Conservation (phyloP, 2,797 vertebrate genomes). For the Centropyge bicolor region DNA sequence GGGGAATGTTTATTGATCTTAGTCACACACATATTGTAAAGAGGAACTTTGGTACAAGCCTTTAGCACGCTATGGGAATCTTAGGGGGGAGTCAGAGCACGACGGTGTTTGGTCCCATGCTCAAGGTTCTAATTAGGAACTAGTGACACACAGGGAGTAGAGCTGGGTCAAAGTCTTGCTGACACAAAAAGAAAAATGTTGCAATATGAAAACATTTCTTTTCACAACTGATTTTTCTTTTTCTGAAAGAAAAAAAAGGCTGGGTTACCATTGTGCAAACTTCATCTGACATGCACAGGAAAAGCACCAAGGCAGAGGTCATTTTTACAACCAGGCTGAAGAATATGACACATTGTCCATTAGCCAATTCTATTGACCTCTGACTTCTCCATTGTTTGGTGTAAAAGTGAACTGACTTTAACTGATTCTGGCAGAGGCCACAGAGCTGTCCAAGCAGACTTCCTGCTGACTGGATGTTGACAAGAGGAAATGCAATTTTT, state of each 20-base stretch:
- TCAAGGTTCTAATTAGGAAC: conserved; percentile 39
- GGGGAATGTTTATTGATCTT: conserved; percentile 90
- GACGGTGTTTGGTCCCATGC: conserved; percentile 45
- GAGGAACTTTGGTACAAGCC: conserved; percentile 85
- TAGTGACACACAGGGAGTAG: conserved; percentile 29
- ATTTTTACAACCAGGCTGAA: conserved; percentile 56
- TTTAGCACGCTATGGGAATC: conserved; percentile 88
- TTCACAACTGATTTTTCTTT: background rate
- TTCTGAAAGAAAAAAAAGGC: background rate
- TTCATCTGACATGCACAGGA: conserved; percentile 41
- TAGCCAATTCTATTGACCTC: conserved; percentile 58
- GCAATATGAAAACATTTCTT: background rate
- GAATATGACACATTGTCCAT: conserved; percentile 42
- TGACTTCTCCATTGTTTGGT: conserved; percentile 74
- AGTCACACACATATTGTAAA: conserved; percentile 88
- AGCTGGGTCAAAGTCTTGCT: conserved; percentile 6
- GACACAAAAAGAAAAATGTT: background rate
- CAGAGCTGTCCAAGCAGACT: conserved; percentile 56
- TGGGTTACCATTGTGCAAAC: conserved; percentile 18
- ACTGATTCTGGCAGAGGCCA: conserved; percentile 56
- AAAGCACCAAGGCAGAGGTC: conserved; percentile 18
- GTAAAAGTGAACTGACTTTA: conserved; percentile 69
- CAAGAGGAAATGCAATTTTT: conserved; percentile 66
- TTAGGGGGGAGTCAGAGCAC: conserved; percentile 38
- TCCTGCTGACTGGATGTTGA: conserved; percentile 73